phyloP scores from a whole-genome alignment of 2,888 invertebrate genomes.

The Koerneria pararmatus region DNA sequence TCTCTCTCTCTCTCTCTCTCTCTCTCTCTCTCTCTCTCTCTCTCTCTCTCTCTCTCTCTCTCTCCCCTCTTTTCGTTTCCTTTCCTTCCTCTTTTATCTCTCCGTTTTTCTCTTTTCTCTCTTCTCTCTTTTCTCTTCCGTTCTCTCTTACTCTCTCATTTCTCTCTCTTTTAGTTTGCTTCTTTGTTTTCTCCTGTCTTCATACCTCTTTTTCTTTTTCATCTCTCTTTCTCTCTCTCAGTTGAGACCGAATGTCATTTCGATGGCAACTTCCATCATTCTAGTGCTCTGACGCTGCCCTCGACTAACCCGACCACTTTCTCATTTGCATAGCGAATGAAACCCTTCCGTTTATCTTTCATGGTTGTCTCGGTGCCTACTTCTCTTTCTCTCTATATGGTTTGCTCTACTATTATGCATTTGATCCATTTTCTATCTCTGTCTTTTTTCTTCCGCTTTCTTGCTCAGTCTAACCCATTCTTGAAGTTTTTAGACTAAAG shows the following conservation, averaged over 20 bases:
- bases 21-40: slow-evolving; percentile 1
- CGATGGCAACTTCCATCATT: too few relatives aligned
- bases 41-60: not conserved
- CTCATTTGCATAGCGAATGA: not conserved
- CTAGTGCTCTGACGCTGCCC: too few relatives aligned
- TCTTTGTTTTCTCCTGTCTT: not conserved
- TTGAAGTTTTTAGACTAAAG: too few relatives aligned
- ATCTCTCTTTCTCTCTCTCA: not conserved
- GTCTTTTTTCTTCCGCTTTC: too few relatives aligned
- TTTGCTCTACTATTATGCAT: too few relatives aligned
- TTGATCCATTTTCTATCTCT: too few relatives aligned
- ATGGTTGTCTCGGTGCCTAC: not conserved
- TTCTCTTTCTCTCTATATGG: not conserved
- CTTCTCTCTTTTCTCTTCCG: not conserved
- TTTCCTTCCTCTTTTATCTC: slow-evolving; percentile 11
- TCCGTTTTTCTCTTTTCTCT: slow-evolving; percentile 4
- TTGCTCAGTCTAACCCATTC: too few relatives aligned
- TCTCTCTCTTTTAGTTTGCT: not conserved
- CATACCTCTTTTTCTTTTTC: not conserved
- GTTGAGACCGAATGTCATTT: too few relatives aligned
- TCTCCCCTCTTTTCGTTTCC: not conserved
- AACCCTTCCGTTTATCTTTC: not conserved
- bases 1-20: too few relatives aligned
- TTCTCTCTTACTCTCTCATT: slow-evolving; percentile 14
- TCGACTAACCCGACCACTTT: too few relatives aligned